phyloP scores from a whole-genome alignment of 1,140 invertebrate species.

The Formica exsecta region DNA sequence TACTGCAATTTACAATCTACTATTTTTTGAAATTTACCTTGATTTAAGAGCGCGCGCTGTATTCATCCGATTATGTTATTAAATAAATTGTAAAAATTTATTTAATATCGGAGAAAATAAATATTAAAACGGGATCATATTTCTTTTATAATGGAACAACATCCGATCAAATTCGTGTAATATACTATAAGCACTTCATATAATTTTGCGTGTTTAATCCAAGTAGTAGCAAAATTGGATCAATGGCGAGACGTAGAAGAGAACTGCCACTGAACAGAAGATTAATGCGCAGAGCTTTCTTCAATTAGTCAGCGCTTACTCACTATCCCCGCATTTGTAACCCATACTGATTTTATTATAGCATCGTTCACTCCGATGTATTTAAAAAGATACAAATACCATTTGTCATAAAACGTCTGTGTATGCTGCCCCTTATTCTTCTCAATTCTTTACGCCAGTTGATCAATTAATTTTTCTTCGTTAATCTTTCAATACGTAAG shows the following conservation, averaged over 20 bases:
- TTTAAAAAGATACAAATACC: slow-evolving; percentile 73
- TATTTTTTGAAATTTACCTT: slow-evolving; percentile 48
- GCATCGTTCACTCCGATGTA: slow-evolving; percentile 62
- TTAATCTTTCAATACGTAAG: slow-evolving; percentile 2
- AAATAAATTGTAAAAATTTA: slow-evolving; percentile 55
- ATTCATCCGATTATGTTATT: slow-evolving; percentile 58
- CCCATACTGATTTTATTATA: slow-evolving; percentile 69
- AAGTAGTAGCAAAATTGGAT: slow-evolving; percentile 45
- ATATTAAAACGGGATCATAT: slow-evolving; percentile 58
- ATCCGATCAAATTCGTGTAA: slow-evolving; percentile 38
- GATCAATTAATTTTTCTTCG: slow-evolving; percentile 42
- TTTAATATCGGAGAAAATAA: slow-evolving; percentile 56
- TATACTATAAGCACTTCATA: slow-evolving; percentile 3
- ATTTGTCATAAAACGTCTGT: slow-evolving; percentile 66
- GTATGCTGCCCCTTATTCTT: slow-evolving; percentile 27
- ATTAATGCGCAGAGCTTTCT: slow-evolving; percentile 67
- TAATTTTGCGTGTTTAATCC: slow-evolving; percentile 20
- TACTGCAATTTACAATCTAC: slow-evolving; percentile 53
- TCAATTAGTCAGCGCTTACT: slow-evolving; percentile 71
- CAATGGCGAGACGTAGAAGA: slow-evolving; percentile 38
- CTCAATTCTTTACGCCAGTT: slow-evolving; percentile 17
- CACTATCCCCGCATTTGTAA: neutral
- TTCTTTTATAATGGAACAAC: slow-evolving; percentile 60
- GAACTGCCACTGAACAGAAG: slow-evolving; percentile 35
- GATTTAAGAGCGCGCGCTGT: slow-evolving; percentile 27